Percentiles rank a stretch among this genome's conserved stretches.
Evolutionary conservation across 2,113 vertebrate species (phyloP).

Genomic region (Heterocephalus glaber): DNA sequence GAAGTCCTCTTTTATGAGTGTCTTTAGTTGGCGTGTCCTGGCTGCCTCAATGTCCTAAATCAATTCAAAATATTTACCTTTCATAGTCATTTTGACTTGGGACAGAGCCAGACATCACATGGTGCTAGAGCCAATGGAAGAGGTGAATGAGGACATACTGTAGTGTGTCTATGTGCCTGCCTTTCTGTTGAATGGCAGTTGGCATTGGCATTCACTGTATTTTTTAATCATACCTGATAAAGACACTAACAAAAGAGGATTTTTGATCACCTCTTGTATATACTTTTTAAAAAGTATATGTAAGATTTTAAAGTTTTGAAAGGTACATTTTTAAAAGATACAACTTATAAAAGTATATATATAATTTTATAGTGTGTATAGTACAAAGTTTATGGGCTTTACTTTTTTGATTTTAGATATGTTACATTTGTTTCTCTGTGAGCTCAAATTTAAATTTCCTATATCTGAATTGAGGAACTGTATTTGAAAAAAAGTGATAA

Average conservation of each 20-base stretch:
- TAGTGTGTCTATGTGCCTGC: not conserved
- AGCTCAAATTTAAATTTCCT: conserved; percentile 26
- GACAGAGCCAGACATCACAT: too few species aligned
- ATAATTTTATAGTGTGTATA: not conserved
- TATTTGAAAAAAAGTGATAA: not conserved
- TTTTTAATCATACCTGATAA: not conserved
- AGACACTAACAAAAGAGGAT: not conserved
- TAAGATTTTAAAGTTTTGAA: not conserved
- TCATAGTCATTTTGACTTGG: too few species aligned
- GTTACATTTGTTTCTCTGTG: not conserved
- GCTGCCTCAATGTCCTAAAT: too few species aligned
- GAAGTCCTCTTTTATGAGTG: too few species aligned
- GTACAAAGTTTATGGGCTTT: not conserved
- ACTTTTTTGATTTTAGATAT: not conserved
- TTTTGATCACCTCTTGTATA: not conserved
- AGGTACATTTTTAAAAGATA: not conserved
- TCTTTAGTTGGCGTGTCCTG: too few species aligned
- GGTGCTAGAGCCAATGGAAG: too few species aligned
- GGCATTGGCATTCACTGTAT: not conserved
- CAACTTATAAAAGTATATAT: not conserved
- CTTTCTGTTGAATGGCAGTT: not conserved
- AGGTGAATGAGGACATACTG: too few species aligned
- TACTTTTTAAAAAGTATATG: not conserved
- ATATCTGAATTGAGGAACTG: not conserved
- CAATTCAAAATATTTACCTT: too few species aligned